Evolutionary conservation across 2,888 invertebrate genomes (phyloP), one percentile per base, ranked within the genome.

Genomic region (Heliothis peltigera): DNA sequence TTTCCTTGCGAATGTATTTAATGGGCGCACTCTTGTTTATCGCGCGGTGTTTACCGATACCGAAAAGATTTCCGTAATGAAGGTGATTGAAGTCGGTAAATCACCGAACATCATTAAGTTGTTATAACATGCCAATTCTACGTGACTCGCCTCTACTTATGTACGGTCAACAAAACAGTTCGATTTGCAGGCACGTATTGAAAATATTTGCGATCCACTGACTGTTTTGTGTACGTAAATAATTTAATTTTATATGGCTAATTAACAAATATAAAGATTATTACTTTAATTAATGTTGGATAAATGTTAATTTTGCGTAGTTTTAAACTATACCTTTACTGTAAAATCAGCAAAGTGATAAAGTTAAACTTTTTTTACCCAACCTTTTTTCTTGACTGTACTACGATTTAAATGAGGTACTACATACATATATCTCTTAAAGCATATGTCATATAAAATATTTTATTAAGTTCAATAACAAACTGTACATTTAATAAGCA

Each of bases 61-160:
- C 61, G 43, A 61, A 62, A 62, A 64, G 51, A 71, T 70, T 64
- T 58, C 28, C 32, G 28, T 80, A 71, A 80, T 82, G 75, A 66
- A 54, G 66, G 66, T 68, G 52, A 77, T 82, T 75, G 63, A 57
- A 70, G 75, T 70, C 67, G 18, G 77, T 81, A 83, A 81, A 84
- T 84, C 82, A 82, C 71, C 25, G 59, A 57, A 53, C 64, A 68
- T 77, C 82, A 83, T 79, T 80, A 81, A 74, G 70, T 79, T 75
- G 77, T 83, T 81, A 71, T 67, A 70, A 75, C 68, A 70, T 62
- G 74, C 66, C 77, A 77, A 77, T 80, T 68, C 67, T 46, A 74
- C 70, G 75, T 74, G 64, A 63, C 72, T 67, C 39, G 44, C 32
- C 25, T 8, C 10, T 47, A 35, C 60, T 51, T 70, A 39, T 49